A percentile compares a stretch with the other conserved stretches of the same genome.
phyloP scores from a whole-genome alignment of 1,140 invertebrate species.

The Leptinotarsa lineolata region DNA sequence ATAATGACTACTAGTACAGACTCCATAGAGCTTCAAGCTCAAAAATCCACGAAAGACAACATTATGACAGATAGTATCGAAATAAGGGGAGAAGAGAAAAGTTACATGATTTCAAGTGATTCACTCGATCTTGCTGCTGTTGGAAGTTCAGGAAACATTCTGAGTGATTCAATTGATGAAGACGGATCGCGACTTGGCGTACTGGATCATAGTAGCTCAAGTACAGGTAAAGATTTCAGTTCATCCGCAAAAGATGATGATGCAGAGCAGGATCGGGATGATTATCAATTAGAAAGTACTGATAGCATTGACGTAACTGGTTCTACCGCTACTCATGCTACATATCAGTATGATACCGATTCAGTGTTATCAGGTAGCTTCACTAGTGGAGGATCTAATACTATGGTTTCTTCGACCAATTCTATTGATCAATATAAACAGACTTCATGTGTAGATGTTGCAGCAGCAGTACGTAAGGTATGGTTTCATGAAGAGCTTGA shows the following conservation, averaged over 20 bases:
- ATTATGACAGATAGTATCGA: slow-evolving; percentile 61
- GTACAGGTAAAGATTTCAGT: slow-evolving; percentile 57
- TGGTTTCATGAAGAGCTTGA: slow-evolving; percentile 55
- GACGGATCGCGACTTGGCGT: slow-evolving; percentile 55
- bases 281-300: slow-evolving; percentile 68
- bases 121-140: slow-evolving; percentile 57
- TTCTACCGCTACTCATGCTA: slow-evolving; percentile 78
- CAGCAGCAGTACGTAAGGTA: slow-evolving; percentile 52
- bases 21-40: slow-evolving; percentile 63
- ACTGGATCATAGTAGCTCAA: slow-evolving; percentile 57
- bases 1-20: slow-evolving; percentile 67
- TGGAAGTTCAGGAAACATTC: slow-evolving; percentile 40
- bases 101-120: slow-evolving; percentile 57
- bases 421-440: slow-evolving; percentile 61
- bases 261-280: slow-evolving; percentile 55
- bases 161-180: slow-evolving; percentile 60
- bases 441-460: slow-evolving; percentile 47
- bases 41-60: slow-evolving; percentile 43
- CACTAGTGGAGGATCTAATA: slow-evolving; percentile 76
- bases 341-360: slow-evolving; percentile 81
- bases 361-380: slow-evolving; percentile 81
- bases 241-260: slow-evolving; percentile 57
- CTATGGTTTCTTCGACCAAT: slow-evolving; percentile 73
- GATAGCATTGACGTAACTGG: slow-evolving; percentile 72
- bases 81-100: slow-evolving; percentile 52